Conservation (phyloP, 2,113 vertebrate species). For the Macquaria ambigua region DNA sequence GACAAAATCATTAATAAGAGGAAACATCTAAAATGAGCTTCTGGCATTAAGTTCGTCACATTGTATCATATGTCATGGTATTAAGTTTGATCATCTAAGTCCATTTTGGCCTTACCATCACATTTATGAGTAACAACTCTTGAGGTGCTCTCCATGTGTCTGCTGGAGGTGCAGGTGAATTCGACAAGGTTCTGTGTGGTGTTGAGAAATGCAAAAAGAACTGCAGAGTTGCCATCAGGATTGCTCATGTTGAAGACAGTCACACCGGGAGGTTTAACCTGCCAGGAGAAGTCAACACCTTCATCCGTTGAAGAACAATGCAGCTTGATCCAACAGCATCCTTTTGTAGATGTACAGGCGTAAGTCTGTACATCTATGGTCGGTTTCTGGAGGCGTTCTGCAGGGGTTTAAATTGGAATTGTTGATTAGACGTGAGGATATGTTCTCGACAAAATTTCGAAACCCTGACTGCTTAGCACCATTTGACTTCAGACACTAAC, state of each 20-base stretch:
- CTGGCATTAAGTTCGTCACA: neutral
- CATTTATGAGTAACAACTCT: neutral
- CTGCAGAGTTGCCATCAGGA: rapidly evolving
- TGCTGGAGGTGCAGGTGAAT: slow-evolving; percentile 64
- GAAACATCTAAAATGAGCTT: neutral
- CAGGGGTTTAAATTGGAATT: neutral
- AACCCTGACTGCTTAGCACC: neutral
- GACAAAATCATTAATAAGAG: neutral
- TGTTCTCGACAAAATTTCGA: neutral
- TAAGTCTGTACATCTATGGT: rapidly evolving
- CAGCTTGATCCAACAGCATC: slow-evolving; percentile 19
- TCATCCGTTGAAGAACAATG: neutral
- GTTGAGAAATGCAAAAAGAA: rapidly evolving
- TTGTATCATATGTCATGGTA: neutral
- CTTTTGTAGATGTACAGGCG: rapidly evolving
- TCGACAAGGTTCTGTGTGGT: rapidly evolving
- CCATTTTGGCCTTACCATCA: slow-evolving; percentile 19
- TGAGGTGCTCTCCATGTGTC: rapidly evolving
- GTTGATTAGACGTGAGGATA: neutral
- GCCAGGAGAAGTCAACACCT: slow-evolving; percentile 28
- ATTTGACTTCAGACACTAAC: neutral
- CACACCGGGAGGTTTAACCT: rapidly evolving
- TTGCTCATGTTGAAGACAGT: rapidly evolving
- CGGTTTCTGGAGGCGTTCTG: slow-evolving; percentile 57
- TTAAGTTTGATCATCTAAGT: neutral